Percentiles rank a stretch among this genome's conserved stretches.
phyloP scores from a whole-genome alignment of 2,113 vertebrate genomes.

The Macroglossus sobrinus region DNA sequence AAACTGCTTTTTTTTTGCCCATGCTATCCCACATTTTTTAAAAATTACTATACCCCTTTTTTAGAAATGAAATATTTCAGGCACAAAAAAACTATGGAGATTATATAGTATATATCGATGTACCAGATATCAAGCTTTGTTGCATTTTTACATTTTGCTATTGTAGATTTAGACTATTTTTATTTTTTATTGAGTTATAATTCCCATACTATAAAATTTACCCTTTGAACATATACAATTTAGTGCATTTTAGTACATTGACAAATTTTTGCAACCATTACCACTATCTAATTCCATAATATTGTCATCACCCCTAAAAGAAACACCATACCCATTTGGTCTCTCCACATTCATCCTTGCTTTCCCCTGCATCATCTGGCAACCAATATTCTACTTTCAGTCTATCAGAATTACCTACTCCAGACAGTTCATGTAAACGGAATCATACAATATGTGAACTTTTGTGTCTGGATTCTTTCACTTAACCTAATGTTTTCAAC shows the following conservation, averaged over 20 bases:
- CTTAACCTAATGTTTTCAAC: background rate
- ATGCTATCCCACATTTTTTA: background rate
- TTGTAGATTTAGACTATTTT: background rate
- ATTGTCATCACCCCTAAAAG: background rate
- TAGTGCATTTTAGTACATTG: background rate
- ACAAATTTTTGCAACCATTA: background rate
- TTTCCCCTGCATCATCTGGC: background rate
- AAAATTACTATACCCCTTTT: background rate
- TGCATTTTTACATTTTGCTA: background rate
- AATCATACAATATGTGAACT: background rate
- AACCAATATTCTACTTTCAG: background rate
- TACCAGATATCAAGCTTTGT: background rate
- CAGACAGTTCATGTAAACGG: background rate
- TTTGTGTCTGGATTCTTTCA: background rate
- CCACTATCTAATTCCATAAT: background rate
- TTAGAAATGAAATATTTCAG: background rate
- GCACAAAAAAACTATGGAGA: background rate
- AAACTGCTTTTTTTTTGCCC: background rate
- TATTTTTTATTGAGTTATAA: background rate
- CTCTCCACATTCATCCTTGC: background rate
- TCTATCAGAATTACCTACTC: background rate
- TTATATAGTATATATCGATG: background rate
- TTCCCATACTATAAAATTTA: background rate
- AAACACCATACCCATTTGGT: background rate
- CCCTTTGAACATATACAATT: background rate